These are phyloP conservation scores for Minunthozetes semirufus DNA, from an alignment of 2,888 invertebrate species.

Conservation along the genomic window DNA sequence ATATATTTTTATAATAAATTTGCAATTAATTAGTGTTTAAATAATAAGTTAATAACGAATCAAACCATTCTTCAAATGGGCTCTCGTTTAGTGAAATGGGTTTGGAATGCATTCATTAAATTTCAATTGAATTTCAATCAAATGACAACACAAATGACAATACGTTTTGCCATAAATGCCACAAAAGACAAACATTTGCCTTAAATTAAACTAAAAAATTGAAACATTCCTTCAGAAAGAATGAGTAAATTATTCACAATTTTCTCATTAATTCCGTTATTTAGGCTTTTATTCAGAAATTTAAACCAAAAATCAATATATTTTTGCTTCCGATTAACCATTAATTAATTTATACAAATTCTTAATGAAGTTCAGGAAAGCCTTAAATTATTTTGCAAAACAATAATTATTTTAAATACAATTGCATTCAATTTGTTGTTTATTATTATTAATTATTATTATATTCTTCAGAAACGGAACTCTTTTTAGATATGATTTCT, in stretches of 20 bases:
- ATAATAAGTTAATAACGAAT: neutral
- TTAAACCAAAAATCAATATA: neutral
- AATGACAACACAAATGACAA: neutral
- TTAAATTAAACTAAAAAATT: neutral
- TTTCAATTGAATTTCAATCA: neutral
- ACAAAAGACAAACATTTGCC: too few relatives aligned
- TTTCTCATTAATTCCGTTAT: neutral
- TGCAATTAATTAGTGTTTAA: constrained; percentile 20
- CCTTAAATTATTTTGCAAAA: neutral
- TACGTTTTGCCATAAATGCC: neutral
- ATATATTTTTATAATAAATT: constrained; percentile 27
- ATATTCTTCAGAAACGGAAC: neutral
- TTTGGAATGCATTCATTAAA: constrained; percentile 20
- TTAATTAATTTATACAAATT: neutral
- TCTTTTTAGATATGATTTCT: constrained; percentile 16
- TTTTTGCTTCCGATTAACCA: neutral
- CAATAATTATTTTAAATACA: neutral
- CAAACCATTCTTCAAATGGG: neutral
- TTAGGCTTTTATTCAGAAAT: neutral
- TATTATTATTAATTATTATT: neutral
- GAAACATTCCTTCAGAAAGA: constrained; percentile 6
- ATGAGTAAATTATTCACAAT: neutral
- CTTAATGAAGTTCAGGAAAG: neutral
- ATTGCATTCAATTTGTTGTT: neutral
- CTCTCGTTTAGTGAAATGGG: constrained; percentile 17